Base-by-base conservation (phyloP, 2,888 invertebrate species). In the Apeira syringaria region DNA sequence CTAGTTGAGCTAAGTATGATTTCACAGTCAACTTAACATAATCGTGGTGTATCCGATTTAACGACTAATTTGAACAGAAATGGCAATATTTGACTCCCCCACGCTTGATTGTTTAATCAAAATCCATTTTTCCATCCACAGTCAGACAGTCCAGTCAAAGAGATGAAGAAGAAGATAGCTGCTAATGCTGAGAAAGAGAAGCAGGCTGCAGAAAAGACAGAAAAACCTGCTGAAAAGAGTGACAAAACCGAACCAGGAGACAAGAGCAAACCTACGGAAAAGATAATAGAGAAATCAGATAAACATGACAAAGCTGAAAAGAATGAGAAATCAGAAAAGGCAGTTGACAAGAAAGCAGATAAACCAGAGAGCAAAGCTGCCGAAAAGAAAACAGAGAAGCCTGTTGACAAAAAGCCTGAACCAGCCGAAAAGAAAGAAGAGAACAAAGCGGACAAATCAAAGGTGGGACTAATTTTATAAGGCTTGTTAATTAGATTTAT, bases 141-240 rank as follows among this genome's bases (percentile, higher is more conserved):
- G 59, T 59, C 79, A 9, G 77, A 80, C 38, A 85, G 73, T 55
- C 86, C 88, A 2, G 80, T 78, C 2, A 86, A 84, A 61, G 88
- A 89, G 6, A 84, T 84, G 82, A 89, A 87, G 59, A 89, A 88
- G 69, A 88, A 87, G 67, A 70, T 84, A 62, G 85, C 85, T 1
- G 82, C 81, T 2, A 83, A 80, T 40, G 80, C 81, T 0, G 87
- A 87, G 36, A 87, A 86, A 50, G 87, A 86, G 29, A 86, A 84
- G 47, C 74, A 75, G 22, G 64, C 70, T 0, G 68, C 71, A 3
- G 80, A 83, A 10, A 77, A 77, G 34, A 17, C 60, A 1, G 67
- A 64, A 6, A 67, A 60, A 50, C 12, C 45, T 0, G n/a, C 53
- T 10, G 68, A 71, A 0, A 74, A 74, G 43, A 64, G 56, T 6